A percentile compares a stretch with the other conserved stretches of the same genome.
These are phyloP conservation scores for Metallyticus violacea DNA, from an alignment of 2,888 invertebrate species.

Conservation along the genomic window DNA sequence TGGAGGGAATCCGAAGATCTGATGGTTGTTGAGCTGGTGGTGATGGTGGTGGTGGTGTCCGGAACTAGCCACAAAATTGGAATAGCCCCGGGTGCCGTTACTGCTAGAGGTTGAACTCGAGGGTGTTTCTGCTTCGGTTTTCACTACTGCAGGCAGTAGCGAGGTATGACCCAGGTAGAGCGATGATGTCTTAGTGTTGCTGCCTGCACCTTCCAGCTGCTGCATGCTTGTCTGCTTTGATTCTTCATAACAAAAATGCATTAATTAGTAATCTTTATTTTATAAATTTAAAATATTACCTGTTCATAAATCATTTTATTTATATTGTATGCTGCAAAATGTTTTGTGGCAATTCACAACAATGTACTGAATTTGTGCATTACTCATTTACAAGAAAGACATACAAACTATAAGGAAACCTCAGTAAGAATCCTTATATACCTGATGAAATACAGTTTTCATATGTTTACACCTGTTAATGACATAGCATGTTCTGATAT, in stretches of 20 bases:
- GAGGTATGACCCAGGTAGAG: conserved; percentile 59
- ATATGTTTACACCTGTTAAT: too few species aligned
- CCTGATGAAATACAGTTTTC: too few species aligned
- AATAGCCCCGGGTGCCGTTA: neutral
- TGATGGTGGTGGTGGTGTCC: conserved; percentile 5
- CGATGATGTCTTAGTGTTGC: conserved; percentile 35
- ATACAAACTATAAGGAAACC: too few species aligned
- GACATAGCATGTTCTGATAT: too few species aligned
- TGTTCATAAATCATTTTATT: too few species aligned
- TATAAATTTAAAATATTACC: neutral
- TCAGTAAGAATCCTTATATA: too few species aligned
- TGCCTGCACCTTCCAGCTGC: conserved; percentile 37
- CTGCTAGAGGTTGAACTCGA: conserved; percentile 2
- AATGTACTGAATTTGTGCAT: too few species aligned
- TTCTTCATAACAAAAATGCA: conserved; percentile 12
- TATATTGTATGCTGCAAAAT: too few species aligned
- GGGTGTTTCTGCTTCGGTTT: conserved; percentile 23
- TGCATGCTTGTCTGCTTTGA: conserved; percentile 20
- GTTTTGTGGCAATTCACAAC: too few species aligned
- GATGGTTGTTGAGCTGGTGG: conserved; percentile 24
- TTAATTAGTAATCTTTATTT: neutral
- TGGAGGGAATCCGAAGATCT: conserved; percentile 22
- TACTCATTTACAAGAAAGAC: too few species aligned
- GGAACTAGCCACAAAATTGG: neutral
- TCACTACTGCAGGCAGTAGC: conserved; percentile 48